Base-by-base conservation (phyloP, 2,797 vertebrate genomes). In the Onychomys torridus region DNA sequence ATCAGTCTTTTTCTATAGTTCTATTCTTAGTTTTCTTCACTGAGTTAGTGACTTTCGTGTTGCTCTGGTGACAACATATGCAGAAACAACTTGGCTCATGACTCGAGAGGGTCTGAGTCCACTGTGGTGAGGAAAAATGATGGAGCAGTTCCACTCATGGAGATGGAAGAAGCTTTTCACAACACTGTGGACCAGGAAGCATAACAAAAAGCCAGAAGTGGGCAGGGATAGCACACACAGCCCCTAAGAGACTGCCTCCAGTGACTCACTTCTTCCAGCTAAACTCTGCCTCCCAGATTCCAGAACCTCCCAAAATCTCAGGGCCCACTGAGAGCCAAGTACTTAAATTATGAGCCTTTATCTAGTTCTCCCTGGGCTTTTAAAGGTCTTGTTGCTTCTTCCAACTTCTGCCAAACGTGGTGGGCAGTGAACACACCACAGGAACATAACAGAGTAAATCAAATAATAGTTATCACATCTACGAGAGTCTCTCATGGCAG, bases 401-500 rank as follows among this genome's bases (percentile, higher is more conserved):
- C 46, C 6, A 91, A 85, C 5, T n/a, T 91, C 85, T 94, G 17
- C 8, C 65, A 61, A 75, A 77, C 2, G 3, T 59, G 43, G 29
- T 46, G 17, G 69, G 0, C 13, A 78, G 81, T 43, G 16, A 81
- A 40, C 43, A 52, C 0, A 2, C n/a, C 91, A 93, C 37, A 73
- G 10, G 65, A 95, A 90, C 27, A 90, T 84, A 96, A 79, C 29
- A 85, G 63, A 84, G 71, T 34, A 82, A 95, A 76, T 88, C 32
- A 81, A 49, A 1, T 63, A 65, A 78, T 85, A 71, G 88, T 88
- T 61, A 77, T 34, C 46, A 85, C 12, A 90, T 29, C 76, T 78
- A 0, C n/a, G 23, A 92, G 69, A 89, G 40, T 65, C 65, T 84
- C 37, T 63, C 40, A 40, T 19, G 27, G 34, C 29, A 77, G 85